Evolutionary conservation across 2,113 vertebrate genomes (phyloP).

Genomic region (Petroica traversi): DNA sequence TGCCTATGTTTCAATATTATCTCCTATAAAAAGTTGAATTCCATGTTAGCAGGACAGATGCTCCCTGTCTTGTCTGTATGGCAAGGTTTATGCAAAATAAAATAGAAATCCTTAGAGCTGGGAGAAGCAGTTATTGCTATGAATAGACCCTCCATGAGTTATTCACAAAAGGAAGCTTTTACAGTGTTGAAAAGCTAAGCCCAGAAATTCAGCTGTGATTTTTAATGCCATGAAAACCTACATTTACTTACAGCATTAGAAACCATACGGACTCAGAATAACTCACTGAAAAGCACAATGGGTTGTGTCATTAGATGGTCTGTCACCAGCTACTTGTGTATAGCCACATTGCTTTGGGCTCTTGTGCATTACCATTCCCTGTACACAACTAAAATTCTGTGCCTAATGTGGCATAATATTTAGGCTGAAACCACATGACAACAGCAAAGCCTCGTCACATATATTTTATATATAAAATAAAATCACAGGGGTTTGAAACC

Average conservation of each 20-base stretch:
- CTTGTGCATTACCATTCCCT: rapidly evolving
- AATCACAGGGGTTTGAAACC: not conserved
- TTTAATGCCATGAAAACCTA: not conserved
- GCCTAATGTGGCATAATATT: not conserved
- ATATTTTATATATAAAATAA: not conserved
- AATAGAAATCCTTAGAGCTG: not conserved
- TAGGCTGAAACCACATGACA: not conserved
- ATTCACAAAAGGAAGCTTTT: not conserved
- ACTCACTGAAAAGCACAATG: not conserved
- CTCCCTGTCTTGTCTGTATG: not conserved
- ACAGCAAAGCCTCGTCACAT: not conserved
- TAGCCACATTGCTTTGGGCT: not conserved
- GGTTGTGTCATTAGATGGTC: not conserved
- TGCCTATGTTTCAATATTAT: not conserved
- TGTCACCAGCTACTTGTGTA: not conserved
- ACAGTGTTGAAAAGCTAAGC: not conserved
- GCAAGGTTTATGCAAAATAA: not conserved
- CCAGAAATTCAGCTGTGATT: not conserved
- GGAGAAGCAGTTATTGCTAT: not conserved
- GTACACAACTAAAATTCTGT: not conserved
- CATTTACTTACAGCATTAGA: not conserved
- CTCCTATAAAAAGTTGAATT: not conserved
- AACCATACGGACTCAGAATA: not conserved
- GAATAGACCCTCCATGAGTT: not conserved
- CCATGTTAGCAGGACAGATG: not conserved